phyloP scores from a whole-genome alignment of 2,888 invertebrate species.

The Exephanes ischioxanthus region DNA sequence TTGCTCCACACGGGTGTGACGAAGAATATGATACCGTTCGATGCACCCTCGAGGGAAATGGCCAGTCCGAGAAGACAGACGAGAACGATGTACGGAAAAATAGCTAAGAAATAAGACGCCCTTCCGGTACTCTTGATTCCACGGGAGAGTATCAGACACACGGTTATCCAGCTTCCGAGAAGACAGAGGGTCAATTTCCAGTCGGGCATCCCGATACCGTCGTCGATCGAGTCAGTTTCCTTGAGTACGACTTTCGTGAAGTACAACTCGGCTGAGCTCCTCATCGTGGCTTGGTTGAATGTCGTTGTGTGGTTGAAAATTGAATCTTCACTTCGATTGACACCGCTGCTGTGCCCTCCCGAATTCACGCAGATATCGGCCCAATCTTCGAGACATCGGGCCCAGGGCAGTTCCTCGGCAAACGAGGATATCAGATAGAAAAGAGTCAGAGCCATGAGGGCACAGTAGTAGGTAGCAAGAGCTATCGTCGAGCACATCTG shows the following conservation, averaged over 20 bases:
- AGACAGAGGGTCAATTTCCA: slow-evolving; percentile 86
- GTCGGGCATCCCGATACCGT: slow-evolving; percentile 87
- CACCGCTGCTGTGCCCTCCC: slow-evolving; percentile 7
- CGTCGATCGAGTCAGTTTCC: slow-evolving; percentile 85
- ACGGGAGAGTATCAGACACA: slow-evolving; percentile 86
- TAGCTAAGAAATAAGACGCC: slow-evolving; percentile 90
- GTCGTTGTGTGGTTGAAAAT: slow-evolving; percentile 21
- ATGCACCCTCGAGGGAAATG: slow-evolving; percentile 87
- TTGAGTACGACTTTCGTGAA: slow-evolving; percentile 85
- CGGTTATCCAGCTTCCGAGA: slow-evolving; percentile 86
- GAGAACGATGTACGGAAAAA: slow-evolving; percentile 89
- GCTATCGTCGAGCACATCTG: slow-evolving; percentile 84
- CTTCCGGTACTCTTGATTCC: slow-evolving; percentile 88
- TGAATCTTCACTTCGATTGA: slow-evolving; percentile 32
- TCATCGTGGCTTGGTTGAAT: slow-evolving; percentile 53
- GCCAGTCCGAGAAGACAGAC: slow-evolving; percentile 87
- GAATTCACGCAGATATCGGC: slow-evolving; percentile 77
- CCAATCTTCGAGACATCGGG: slow-evolving; percentile 83
- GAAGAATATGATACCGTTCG: slow-evolving; percentile 88
- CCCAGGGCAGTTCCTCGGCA: slow-evolving; percentile 84
- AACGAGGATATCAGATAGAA: slow-evolving; percentile 85
- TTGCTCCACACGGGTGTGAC: slow-evolving; percentile 89
- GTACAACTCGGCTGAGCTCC: slow-evolving; percentile 78
- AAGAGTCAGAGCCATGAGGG: slow-evolving; percentile 85
- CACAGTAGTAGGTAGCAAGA: slow-evolving; percentile 85